These are phyloP conservation scores for Aspidoscelis tigris DNA, from an alignment of 2,113 vertebrate species.

Conservation along the genomic window DNA sequence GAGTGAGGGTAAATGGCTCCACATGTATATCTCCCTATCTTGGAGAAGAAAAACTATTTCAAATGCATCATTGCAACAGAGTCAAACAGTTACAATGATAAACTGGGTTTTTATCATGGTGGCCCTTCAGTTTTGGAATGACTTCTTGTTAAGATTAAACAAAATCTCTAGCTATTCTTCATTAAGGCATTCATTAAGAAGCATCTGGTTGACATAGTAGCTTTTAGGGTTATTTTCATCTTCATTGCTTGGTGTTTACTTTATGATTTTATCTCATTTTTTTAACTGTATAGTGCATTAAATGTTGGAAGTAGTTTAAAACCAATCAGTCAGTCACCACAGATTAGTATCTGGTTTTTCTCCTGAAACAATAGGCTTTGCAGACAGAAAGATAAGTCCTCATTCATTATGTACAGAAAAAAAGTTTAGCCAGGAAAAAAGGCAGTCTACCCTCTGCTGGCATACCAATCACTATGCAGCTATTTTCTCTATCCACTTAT, in stretches of 20 bases:
- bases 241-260: not conserved
- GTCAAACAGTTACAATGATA: not conserved
- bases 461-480: not conserved
- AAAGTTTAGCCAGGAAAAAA: conserved; percentile 27
- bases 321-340: conserved; percentile 41
- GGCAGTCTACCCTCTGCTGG: conserved; percentile 2
- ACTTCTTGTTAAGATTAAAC: not conserved
- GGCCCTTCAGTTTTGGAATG: not conserved
- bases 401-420: too few species aligned
- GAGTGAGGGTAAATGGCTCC: too few species aligned
- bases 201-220: not conserved
- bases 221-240: not conserved
- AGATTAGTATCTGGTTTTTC: conserved; percentile 61
- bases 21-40: too few species aligned
- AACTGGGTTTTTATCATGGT: not conserved
- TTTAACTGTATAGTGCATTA: not conserved
- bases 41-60: too few species aligned
- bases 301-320: not conserved
- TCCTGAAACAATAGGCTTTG: not conserved
- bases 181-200: not conserved
- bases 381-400: conserved; percentile 27
- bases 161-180: not conserved
- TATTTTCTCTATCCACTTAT: conserved; percentile 17
- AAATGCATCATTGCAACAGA: too few species aligned
- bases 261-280: not conserved